Conservation (phyloP, 2,113 vertebrate species). For the Perca schrenkii region DNA sequence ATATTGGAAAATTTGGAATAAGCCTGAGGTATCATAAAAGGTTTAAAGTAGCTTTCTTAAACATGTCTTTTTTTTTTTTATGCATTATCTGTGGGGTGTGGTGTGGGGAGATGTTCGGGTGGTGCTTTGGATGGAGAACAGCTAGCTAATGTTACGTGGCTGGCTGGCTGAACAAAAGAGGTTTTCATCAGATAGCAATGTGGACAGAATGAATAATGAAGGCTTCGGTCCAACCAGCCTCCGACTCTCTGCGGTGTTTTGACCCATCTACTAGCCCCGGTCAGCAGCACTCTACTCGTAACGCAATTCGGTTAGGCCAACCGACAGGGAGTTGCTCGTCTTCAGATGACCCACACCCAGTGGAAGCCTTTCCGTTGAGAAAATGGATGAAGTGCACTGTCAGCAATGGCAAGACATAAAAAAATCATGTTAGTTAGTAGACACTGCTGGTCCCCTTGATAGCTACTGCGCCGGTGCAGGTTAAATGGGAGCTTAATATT, state of each 20-base stretch:
- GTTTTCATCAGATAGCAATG: slow-evolving; percentile 27
- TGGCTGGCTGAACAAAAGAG: slow-evolving; percentile 50
- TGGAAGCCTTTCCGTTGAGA: slow-evolving; percentile 23
- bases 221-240: slow-evolving; percentile 19
- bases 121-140: neutral
- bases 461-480: too few species aligned
- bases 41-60: neutral
- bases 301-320: neutral
- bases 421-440: slow-evolving; percentile 52
- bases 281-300: neutral
- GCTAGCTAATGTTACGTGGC: slow-evolving; percentile 15
- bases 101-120: neutral
- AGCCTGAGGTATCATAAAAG: neutral
- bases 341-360: slow-evolving; percentile 16
- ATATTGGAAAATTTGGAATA: neutral
- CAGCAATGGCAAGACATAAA: slow-evolving; percentile 57
- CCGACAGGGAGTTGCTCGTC: neutral
- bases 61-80: neutral
- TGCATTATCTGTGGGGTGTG: neutral
- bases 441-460: neutral
- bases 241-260: slow-evolving; percentile 8
- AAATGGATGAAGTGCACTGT: slow-evolving; percentile 36
- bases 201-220: slow-evolving; percentile 53
- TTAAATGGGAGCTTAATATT: neutral
- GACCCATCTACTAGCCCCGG: neutral